Evolutionary conservation across 37 sponge, comb jelly and placozoan genomes (phyloP).

Genomic region (Corticium candelabrum): DNA sequence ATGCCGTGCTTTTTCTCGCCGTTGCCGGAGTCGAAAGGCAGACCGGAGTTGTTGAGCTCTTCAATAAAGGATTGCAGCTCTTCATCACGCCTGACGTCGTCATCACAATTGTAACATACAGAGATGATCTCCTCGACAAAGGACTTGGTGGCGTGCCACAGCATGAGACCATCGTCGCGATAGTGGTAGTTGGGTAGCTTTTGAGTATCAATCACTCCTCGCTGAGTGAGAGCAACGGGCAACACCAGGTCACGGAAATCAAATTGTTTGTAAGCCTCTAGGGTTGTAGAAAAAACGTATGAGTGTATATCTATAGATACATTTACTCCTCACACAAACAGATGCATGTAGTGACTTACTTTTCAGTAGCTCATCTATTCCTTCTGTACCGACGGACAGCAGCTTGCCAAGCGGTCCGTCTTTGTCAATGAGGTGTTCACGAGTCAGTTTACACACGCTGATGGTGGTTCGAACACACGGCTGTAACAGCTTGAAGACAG

Average conservation of each 20-base stretch:
- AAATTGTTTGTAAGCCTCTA: constrained; percentile 3
- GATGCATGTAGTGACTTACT: no score
- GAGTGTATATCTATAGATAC: no score
- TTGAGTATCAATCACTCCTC: constrained; percentile 40
- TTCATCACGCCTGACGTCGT: not conserved
- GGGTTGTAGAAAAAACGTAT: not conserved
- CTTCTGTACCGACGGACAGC: constrained; percentile 26
- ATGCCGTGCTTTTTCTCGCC: constrained; percentile 20
- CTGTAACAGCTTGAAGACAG: constrained; percentile 45
- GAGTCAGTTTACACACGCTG: constrained; percentile 26
- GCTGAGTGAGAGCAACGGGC: constrained; percentile 1
- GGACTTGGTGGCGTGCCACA: not conserved
- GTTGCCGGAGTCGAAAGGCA: not conserved
- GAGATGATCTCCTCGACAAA: not conserved
- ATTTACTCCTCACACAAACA: no score
- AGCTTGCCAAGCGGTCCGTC: constrained; percentile 30
- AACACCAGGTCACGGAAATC: not conserved
- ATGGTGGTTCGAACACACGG: constrained; percentile 41
- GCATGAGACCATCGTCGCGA: constrained; percentile 53
- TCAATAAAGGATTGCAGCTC: not conserved
- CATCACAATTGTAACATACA: not conserved
- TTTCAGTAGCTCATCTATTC: constrained; percentile 6
- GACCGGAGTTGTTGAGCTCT: not conserved
- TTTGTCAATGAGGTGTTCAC: constrained; percentile 19
- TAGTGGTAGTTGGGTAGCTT: constrained; percentile 57